Base-by-base conservation (phyloP, 2,888 invertebrate species). In the Sphaeridia pumilis region DNA sequence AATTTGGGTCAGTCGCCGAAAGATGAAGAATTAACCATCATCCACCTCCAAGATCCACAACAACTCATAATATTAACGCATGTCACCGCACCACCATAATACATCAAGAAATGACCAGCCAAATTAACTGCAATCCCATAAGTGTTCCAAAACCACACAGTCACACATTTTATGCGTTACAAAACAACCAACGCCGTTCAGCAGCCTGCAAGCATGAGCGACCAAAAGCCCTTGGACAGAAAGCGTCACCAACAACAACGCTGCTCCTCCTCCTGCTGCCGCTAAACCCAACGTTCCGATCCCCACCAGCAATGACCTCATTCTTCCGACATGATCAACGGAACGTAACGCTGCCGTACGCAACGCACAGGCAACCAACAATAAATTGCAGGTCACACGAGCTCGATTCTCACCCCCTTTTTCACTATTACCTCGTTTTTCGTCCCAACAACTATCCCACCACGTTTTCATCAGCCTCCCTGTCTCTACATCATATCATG, bases 381-480 rank as follows among this genome's bases (percentile, higher is more conserved):
- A 47, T 52, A 52, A 52, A 52, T 52, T 52, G 52, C 52, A 52
- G 52, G 52, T 52, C 52, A 52, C 52, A 52, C 52, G 52, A 52
- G 52, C 52, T 52, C 46, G 47, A 52, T 52, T 47, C 52, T 49
- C 42, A 22, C 47, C 46, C 47, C 52, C 52, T 46, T 52, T 52
- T 52, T 52, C 47, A 52, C 52, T 47, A 52, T 24, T 48, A 52
- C 52, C 46, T 42, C 47, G 47, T 42, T 38, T 38, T 17, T 31
- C 10, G 10, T 31, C 14, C 31, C 7, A 31, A 10, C 31, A 7
- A 14, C 31, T 10, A 31, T 31, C 31, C 31, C 31, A 31, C 31
- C 31, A 31, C 14, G 14, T 10, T 31, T 31, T 31, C 31, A 31
- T 31, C 31, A 31, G 10, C 31, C 31, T 31, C 31, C 14, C 31